These are phyloP conservation scores for Ataeniobius toweri DNA, from an alignment of 2,797 vertebrate genomes.

Conservation along the genomic window DNA sequence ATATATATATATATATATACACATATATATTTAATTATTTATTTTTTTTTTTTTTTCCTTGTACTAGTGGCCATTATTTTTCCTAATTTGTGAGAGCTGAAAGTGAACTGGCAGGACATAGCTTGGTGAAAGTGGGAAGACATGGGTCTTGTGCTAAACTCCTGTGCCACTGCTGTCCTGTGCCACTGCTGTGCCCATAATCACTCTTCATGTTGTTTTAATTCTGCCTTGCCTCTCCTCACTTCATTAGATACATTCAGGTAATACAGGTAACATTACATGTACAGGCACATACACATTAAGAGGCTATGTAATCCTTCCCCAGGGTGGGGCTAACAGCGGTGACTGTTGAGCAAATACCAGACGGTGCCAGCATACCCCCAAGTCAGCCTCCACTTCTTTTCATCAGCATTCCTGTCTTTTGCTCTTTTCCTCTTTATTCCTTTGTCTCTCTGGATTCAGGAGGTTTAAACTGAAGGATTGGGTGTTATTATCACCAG, in stretches of 20 bases:
- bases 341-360: conserved; percentile 55
- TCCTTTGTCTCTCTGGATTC: conserved; percentile 31
- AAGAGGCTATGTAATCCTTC: neutral
- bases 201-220: conserved; percentile 18
- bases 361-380: conserved; percentile 31
- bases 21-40: too few relatives aligned
- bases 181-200: neutral
- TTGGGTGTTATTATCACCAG: conserved; percentile 28
- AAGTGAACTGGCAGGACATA: too few relatives aligned
- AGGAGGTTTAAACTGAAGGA: conserved; percentile 33
- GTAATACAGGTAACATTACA: neutral
- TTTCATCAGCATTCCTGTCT: conserved; percentile 4
- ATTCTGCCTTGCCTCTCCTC: conserved; percentile 17
- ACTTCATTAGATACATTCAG: neutral
- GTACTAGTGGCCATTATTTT: too few relatives aligned
- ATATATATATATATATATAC: too few relatives aligned
- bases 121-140: too few relatives aligned
- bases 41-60: too few relatives aligned
- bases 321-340: conserved; percentile 41
- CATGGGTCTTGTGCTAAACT: too few relatives aligned
- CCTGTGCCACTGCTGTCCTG: too few relatives aligned
- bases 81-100: too few relatives aligned
- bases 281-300: neutral
- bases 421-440: conserved; percentile 9
- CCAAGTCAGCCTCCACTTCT: conserved; percentile 48